phyloP scores from a whole-genome alignment of 2,113 vertebrate species.

The Hyperoodon ampullatus region DNA sequence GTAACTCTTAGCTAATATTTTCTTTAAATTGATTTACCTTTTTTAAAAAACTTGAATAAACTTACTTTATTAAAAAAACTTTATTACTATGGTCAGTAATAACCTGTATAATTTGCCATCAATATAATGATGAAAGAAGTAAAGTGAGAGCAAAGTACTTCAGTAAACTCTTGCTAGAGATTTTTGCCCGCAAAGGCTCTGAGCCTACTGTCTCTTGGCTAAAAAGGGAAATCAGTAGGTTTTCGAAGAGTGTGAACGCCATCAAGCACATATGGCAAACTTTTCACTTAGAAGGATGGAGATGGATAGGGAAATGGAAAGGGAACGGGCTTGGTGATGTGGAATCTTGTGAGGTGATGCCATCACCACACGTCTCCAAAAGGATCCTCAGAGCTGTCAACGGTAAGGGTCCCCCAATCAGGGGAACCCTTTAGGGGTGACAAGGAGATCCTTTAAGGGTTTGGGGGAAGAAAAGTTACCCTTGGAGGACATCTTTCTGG shows the following conservation, averaged over 20 bases:
- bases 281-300: neutral
- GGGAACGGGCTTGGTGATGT: neutral
- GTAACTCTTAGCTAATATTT: neutral
- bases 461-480: neutral
- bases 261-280: neutral
- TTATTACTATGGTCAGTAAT: neutral
- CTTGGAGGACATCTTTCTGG: neutral
- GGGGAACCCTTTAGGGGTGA: neutral
- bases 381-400: neutral
- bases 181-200: neutral
- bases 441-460: neutral
- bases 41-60: neutral
- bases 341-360: neutral
- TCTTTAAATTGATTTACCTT: neutral
- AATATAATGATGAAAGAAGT: neutral
- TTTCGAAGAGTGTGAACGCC: neutral
- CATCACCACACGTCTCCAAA: neutral
- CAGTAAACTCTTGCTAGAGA: neutral
- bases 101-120: neutral
- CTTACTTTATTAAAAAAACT: neutral
- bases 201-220: neutral
- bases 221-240: neutral
- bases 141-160: neutral
- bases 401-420: neutral
- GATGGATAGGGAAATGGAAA: neutral